Percentiles rank a stretch among this genome's conserved stretches.
phyloP scores from a whole-genome alignment of 2,797 vertebrate species.

The Lateolabrax maculatus region DNA sequence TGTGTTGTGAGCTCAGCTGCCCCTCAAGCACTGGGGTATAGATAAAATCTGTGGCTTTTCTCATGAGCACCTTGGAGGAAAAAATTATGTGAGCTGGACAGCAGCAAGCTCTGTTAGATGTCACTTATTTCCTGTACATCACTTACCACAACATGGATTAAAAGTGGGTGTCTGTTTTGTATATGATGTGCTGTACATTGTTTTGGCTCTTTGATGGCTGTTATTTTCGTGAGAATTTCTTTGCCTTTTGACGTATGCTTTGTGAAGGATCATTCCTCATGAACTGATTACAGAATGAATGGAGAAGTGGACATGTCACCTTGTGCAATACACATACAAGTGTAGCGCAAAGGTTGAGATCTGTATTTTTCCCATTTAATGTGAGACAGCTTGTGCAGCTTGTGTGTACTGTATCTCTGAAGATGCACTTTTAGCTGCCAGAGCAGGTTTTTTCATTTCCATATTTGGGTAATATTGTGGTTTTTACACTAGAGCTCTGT shows the following conservation, averaged over 20 bases:
- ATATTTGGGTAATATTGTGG: slow-evolving; percentile 59
- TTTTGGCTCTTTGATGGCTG: slow-evolving; percentile 36
- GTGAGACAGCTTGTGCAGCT: slow-evolving; percentile 52
- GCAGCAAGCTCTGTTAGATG: not conserved
- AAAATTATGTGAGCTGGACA: slow-evolving; percentile 7
- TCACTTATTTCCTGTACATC: slow-evolving; percentile 25
- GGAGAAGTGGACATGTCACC: slow-evolving; percentile 20
- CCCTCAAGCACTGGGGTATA: slow-evolving; percentile 42
- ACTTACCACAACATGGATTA: slow-evolving; percentile 11
- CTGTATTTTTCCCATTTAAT: slow-evolving; percentile 56
- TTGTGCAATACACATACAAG: slow-evolving; percentile 25
- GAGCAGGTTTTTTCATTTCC: slow-evolving; percentile 41
- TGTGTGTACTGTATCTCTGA: slow-evolving; percentile 46
- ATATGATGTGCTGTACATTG: slow-evolving; percentile 49
- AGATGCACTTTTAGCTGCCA: slow-evolving; percentile 29
- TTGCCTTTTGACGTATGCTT: slow-evolving; percentile 11
- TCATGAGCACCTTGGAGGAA: slow-evolving; percentile 1
- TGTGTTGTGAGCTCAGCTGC: slow-evolving; percentile 17
- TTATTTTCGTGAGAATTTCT: slow-evolving; percentile 27
- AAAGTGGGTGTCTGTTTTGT: slow-evolving; percentile 27
- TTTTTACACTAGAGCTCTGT: slow-evolving; percentile 72
- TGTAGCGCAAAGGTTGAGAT: slow-evolving; percentile 29
- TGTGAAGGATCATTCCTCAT: slow-evolving; percentile 13
- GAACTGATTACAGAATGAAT: slow-evolving; percentile 42
- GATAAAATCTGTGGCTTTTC: slow-evolving; percentile 19